Evolutionary conservation across 2,888 invertebrate genomes (phyloP), one percentile per base, ranked within the genome.

Genomic region (Xiphydria camelus): DNA sequence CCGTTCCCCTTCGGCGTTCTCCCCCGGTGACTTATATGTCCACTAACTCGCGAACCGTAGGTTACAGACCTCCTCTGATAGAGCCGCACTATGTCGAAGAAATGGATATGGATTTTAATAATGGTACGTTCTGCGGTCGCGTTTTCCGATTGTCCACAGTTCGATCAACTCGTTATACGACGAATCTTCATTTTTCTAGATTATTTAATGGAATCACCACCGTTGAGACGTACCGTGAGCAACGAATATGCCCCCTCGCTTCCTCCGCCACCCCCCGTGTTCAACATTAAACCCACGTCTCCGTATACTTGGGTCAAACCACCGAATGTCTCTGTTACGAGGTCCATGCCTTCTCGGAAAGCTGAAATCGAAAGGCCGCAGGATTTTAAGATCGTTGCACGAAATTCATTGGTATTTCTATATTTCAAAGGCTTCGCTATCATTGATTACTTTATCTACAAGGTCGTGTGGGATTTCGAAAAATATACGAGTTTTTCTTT

Each of bases 301-400:
- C 64, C 66, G 3, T 73, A 70, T 32, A 67, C 68, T 7, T 77
- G 76, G 77, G 67, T 70, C 15, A 75, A 72, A 26, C 63, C 68
- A 20, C 34, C 33, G 20, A 29, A 12, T 4, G 23, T 29, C 10
- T 17, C 15, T 17, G 9, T 44, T 3, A 37, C 37, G 7, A 44
- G 37, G 10, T 31, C 25, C n/a, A 29, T 22, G 2, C 18, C 44
- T 20, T 31, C 47, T 7, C 41, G 60, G 17, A 55, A 57, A 46
- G 39, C 49, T 3, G 68, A 67, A 19, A 49, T 60, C 3, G 69
- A 69, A 7, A 64, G 70, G 45, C 59, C 62, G n/a, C 59, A 72
- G 14, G 69, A 73, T 39, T 71, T 64, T 33, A 73, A 72, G 59
- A 58, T 71, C 3, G 54, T 66, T 20, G 48, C 69, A 3, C 64